Evolutionary conservation across 2,888 invertebrate species (phyloP), one percentile per base, ranked within the genome.

Genomic region (Agonopterix heracliana): DNA sequence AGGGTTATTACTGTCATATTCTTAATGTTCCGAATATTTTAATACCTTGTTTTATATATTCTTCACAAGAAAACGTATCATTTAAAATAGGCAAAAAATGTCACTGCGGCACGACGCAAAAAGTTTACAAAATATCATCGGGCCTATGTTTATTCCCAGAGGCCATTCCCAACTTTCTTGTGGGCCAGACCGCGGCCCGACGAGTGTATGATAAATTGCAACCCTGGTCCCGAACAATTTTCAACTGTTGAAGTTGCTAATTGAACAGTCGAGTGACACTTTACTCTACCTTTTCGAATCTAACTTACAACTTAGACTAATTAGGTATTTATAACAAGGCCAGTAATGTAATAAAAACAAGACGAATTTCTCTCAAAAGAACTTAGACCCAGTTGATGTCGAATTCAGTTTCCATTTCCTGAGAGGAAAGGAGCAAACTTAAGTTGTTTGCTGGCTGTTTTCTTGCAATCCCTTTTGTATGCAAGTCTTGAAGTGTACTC

Each of bases 221-320:
- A 54, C 50, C 51, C 51, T 40, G 45, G 46, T 26, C 26, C 17
- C 60, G 55, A 54, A 52, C 61, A 58, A 66, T 64, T 67, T 66
- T 66, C 61, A 71, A 70, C 66, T 68, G 55, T 59, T 59, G 59
- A 68, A 70, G 61, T 65, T 60, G 48, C 51, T 72, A 76, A 78
- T 75, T 75, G 72, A 66, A 71, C 73, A 72, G 65, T 48, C 51
- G 65, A 76, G 60, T 72, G 77, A 72, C 74, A 68, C 57, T 50
- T 56, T 54, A 56, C 41, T 57, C 59, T 55, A 54, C 57, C 55
- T 56, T 58, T 55, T 54, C 56, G 57, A 50, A 55, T 53, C 52
- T 55, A 54, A 51, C 55, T 55, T 47, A 50, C 41, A 42, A 46
- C 43, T 45, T 49, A 10, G 11, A 9, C 11, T 41, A 41, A 47